Percentiles rank a stretch among this genome's conserved stretches.
phyloP scores from a whole-genome alignment of 2,888 invertebrate genomes.

The Drymonia ruficornis region DNA sequence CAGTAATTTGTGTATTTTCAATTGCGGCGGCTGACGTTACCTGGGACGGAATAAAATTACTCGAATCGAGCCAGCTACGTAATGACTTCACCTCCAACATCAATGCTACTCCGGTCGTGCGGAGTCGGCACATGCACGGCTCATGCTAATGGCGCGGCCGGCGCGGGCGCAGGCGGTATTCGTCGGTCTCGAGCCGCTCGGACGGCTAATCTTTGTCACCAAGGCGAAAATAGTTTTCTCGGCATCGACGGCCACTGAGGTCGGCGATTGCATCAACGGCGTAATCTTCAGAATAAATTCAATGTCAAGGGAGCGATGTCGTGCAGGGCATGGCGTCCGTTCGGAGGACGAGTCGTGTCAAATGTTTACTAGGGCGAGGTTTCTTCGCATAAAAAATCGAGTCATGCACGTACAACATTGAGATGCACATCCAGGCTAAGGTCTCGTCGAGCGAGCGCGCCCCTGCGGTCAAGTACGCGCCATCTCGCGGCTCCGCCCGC shows the following conservation, averaged over 20 bases:
- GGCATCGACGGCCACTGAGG: conserved; percentile 16
- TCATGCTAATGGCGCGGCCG: conserved; percentile 12
- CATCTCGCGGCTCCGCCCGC: conserved; percentile 27
- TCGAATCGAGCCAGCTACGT: conserved; percentile 16
- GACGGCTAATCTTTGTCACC: conserved; percentile 14
- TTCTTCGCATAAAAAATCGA: conserved; percentile 59
- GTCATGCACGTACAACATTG: conserved; percentile 60
- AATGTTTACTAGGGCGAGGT: conserved; percentile 59
- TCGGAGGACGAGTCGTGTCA: conserved; percentile 47
- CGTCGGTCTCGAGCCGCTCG: background rate
- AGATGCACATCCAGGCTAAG: conserved; percentile 72
- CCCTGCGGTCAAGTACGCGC: conserved; percentile 46
- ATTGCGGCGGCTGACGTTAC: conserved; percentile 12
- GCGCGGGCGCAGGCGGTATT: background rate
- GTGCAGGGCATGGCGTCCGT: conserved; percentile 29
- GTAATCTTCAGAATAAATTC: conserved; percentile 47
- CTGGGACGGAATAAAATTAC: conserved; percentile 17
- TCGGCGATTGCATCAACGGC: conserved; percentile 29
- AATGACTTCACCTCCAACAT: conserved; percentile 26
- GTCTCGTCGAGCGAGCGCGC: conserved; percentile 43
- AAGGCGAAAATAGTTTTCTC: conserved; percentile 13
- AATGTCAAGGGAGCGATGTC: conserved; percentile 50
- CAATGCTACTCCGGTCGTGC: conserved; percentile 25
- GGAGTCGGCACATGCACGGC: conserved; percentile 19
- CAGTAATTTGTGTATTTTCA: conserved; percentile 20